Evolutionary conservation across 2,888 invertebrate species (phyloP).

Genomic region (Aspidapion aeneum): DNA sequence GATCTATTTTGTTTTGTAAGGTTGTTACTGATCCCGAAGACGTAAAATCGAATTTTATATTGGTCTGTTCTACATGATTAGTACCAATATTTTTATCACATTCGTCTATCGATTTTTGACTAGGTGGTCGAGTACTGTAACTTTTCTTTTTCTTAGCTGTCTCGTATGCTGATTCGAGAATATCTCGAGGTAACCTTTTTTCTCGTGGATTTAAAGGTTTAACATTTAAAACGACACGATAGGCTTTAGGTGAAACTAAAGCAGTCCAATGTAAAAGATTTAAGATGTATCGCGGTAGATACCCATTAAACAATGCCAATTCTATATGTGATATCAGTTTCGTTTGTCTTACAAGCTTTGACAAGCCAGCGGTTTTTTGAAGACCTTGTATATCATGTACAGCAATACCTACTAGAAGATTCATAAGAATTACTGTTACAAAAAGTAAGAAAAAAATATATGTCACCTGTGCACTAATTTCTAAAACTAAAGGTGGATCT

Average conservation of each 20-base stretch:
- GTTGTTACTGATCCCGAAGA: conserved; percentile 51
- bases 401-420: conserved; percentile 80
- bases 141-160: conserved; percentile 74
- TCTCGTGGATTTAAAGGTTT: conserved; percentile 82
- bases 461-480: conserved; percentile 78
- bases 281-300: conserved; percentile 69
- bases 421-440: conserved; percentile 84
- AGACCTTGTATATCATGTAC: conserved; percentile 85
- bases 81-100: conserved; percentile 63
- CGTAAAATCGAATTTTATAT: conserved; percentile 43
- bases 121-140: conserved; percentile 64
- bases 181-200: conserved; percentile 73
- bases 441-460: conserved; percentile 78
- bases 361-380: conserved; percentile 80
- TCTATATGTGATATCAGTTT: conserved; percentile 86
- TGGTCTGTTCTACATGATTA: conserved; percentile 51
- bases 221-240: conserved; percentile 76
- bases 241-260: conserved; percentile 75
- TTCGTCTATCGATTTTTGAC: conserved; percentile 63
- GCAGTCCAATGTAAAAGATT: conserved; percentile 76
- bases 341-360: conserved; percentile 79
- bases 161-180: conserved; percentile 76
- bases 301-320: conserved; percentile 74
- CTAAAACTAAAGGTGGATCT: conserved; percentile 70
- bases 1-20: conserved; percentile 63